Conservation (phyloP, 2,113 vertebrate genomes). For the Microtus ochrogaster region DNA sequence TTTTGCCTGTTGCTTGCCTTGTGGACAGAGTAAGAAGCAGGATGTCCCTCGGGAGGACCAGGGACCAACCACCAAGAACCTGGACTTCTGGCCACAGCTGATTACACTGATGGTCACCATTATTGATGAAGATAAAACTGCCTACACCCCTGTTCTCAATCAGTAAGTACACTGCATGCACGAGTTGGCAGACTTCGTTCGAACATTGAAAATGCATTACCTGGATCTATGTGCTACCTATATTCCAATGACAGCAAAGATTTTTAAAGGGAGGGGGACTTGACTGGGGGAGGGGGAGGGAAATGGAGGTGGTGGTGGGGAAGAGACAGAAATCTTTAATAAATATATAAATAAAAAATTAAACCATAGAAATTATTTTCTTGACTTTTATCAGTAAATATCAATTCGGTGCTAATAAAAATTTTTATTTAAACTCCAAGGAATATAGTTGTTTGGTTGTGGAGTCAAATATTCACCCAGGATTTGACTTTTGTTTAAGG, state of each 20-base stretch:
- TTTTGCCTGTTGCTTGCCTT: conserved; percentile 52
- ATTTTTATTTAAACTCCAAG: background rate
- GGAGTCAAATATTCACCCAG: background rate
- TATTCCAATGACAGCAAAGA: background rate
- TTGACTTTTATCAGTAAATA: background rate
- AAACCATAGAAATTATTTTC: background rate
- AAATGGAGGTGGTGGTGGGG: too few species aligned
- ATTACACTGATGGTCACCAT: conserved; percentile 97
- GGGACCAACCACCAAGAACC: conserved; percentile 94
- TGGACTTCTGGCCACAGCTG: conserved; percentile 97
- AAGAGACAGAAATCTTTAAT: too few species aligned
- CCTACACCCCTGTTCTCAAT: conserved; percentile 94
- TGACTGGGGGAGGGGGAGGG: too few species aligned
- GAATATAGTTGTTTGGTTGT: background rate
- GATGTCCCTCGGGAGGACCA: conserved; percentile 94
- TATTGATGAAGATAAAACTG: conserved; percentile 95
- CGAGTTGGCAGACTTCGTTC: background rate
- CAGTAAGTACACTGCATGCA: conserved; percentile 89
- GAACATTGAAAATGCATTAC: background rate
- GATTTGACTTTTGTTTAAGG: conserved; percentile 8
- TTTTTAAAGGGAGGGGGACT: too few species aligned
- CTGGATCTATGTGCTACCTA: background rate
- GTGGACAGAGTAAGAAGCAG: conserved; percentile 91
- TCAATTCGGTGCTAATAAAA: background rate
- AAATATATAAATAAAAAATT: background rate